These are phyloP conservation scores for Ptychadena robeensis DNA, from an alignment of 2,797 vertebrate genomes.

Conservation along the genomic window DNA sequence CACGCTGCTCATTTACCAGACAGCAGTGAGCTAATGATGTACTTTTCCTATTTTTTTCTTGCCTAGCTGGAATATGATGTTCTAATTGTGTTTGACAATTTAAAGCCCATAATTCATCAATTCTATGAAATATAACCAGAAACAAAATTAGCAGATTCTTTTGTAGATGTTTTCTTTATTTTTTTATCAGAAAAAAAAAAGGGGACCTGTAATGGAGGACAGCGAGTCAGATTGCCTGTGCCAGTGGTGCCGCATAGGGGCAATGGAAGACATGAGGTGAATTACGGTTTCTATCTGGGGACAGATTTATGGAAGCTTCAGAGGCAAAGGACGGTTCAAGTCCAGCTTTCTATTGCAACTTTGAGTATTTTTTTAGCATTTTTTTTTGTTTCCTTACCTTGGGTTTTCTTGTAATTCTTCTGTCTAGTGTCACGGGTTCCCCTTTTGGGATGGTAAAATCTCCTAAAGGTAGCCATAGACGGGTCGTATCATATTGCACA, in stretches of 20 bases:
- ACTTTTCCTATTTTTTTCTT: background rate
- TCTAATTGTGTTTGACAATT: background rate
- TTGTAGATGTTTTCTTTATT: background rate
- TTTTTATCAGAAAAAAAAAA: background rate
- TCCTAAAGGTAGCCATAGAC: too few species aligned
- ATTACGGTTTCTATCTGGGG: background rate
- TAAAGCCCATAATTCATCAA: slow-evolving; percentile 2
- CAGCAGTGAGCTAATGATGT: slow-evolving; percentile 45
- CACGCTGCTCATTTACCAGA: slow-evolving; percentile 66
- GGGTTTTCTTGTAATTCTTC: too few species aligned
- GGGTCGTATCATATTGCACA: too few species aligned
- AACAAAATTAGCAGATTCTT: background rate
- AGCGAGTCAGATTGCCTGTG: background rate
- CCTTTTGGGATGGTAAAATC: too few species aligned
- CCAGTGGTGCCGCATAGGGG: background rate
- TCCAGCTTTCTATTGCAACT: background rate
- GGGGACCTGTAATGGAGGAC: background rate
- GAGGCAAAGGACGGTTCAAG: background rate
- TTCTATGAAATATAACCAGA: background rate
- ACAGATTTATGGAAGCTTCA: background rate
- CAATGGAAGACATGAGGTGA: background rate
- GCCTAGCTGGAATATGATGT: slow-evolving; percentile 1
- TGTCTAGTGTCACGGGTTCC: too few species aligned
- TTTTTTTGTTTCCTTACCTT: too few species aligned
- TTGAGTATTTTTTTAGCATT: too few species aligned